These are phyloP conservation scores for Melanogrammus aeglefinus DNA, from an alignment of 2,797 vertebrate species.

Conservation along the genomic window DNA sequence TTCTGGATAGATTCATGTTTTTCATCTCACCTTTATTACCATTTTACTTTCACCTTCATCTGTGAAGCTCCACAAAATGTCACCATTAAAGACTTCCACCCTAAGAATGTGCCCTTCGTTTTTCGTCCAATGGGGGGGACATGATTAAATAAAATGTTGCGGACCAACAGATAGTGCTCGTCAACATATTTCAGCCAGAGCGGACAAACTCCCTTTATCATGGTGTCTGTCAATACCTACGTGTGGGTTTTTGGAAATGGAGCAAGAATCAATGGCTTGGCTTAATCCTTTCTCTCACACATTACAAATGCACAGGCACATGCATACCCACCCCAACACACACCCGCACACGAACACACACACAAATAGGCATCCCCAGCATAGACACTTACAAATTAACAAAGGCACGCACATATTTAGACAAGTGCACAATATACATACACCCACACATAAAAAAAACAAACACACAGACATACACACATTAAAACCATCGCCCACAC, in stretches of 20 bases:
- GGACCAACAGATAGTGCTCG: constrained; percentile 65
- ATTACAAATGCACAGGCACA: constrained; percentile 23
- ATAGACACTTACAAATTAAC: background rate
- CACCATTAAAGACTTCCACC: constrained; percentile 33
- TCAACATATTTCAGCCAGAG: constrained; percentile 84
- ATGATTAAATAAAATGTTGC: constrained; percentile 15
- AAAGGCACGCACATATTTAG: background rate
- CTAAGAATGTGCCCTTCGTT: background rate
- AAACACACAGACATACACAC: background rate
- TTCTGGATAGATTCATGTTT: background rate
- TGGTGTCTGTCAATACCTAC: constrained; percentile 60
- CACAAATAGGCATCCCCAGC: constrained; percentile 2
- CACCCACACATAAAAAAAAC: background rate
- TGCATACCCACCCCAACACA: constrained; percentile 1
- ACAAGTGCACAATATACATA: background rate
- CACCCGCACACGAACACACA: constrained; percentile 6
- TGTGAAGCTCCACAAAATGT: background rate
- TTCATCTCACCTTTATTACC: background rate
- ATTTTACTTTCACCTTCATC: constrained; percentile 4
- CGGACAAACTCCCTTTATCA: constrained; percentile 61
- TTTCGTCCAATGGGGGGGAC: constrained; percentile 4
- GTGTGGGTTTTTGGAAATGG: constrained; percentile 81
- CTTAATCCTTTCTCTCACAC: constrained; percentile 12
- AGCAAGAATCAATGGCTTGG: constrained; percentile 47
- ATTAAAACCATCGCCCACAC: background rate